phyloP scores from a whole-genome alignment of 2,797 vertebrate species.

The Lepus oiostolus region DNA sequence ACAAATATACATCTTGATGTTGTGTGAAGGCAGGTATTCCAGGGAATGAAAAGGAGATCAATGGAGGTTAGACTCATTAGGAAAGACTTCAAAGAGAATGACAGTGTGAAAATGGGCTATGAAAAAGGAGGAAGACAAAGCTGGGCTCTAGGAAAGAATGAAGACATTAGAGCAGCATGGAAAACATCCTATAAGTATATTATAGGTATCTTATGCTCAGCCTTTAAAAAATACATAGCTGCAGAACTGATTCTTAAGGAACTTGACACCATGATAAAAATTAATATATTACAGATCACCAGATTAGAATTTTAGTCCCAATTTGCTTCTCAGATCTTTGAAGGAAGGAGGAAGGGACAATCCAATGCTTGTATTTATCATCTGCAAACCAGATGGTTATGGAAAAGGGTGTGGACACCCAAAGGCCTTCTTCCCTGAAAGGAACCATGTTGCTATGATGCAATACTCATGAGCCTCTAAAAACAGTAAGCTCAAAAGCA shows the following conservation, averaged over 20 bases:
- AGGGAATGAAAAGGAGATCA: background rate
- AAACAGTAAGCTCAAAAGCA: conserved; percentile 42
- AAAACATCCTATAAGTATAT: background rate
- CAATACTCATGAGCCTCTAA: conserved; percentile 51
- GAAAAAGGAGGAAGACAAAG: background rate
- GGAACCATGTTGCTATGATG: conserved; percentile 60
- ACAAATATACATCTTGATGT: background rate
- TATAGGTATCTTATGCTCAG: background rate
- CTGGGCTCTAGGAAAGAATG: background rate
- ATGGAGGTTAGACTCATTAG: background rate
- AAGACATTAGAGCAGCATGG: background rate
- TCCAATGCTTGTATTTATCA: conserved; percentile 57
- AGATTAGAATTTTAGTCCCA: conserved; percentile 22
- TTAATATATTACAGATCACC: conserved; percentile 30
- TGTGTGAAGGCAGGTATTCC: background rate
- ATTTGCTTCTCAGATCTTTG: conserved; percentile 54
- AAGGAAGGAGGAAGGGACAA: background rate
- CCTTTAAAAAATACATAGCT: conserved; percentile 22
- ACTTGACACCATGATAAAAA: conserved; percentile 61
- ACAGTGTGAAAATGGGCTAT: background rate
- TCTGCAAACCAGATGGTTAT: conserved; percentile 81
- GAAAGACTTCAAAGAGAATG: background rate
- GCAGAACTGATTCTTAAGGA: conserved; percentile 39
- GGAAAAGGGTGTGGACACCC: conserved; percentile 34
- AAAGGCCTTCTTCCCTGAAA: conserved; percentile 64